These are phyloP conservation scores for Cancer borealis DNA, from an alignment of 2,888 invertebrate species.

Conservation along the genomic window DNA sequence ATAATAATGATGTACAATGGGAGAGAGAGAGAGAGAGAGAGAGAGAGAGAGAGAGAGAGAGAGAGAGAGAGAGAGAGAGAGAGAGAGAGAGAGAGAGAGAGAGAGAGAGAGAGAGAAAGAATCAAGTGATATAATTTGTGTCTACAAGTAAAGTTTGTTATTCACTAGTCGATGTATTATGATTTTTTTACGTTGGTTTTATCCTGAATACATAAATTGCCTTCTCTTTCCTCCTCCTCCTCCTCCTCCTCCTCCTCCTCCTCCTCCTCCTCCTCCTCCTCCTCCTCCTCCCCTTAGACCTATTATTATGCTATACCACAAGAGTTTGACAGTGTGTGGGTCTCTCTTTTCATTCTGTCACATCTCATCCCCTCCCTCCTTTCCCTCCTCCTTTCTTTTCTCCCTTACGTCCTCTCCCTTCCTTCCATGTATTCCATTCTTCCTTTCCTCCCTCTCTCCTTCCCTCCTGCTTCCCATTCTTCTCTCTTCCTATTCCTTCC, in stretches of 20 bases:
- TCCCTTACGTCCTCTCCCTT: background rate
- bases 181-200: background rate
- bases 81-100: conserved; percentile 40
- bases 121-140: background rate
- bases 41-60: conserved; percentile 39
- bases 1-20: background rate
- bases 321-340: background rate
- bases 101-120: conserved; percentile 18
- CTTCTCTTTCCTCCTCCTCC: background rate
- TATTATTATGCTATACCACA: background rate
- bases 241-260: too few species aligned
- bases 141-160: background rate
- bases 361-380: background rate
- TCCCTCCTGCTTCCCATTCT: background rate
- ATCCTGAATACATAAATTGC: background rate
- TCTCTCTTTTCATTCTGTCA: background rate
- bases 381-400: background rate
- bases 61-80: conserved; percentile 44
- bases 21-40: conserved; percentile 30
- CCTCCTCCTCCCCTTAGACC: background rate
- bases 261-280: background rate
- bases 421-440: background rate
- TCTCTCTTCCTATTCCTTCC: background rate
- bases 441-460: background rate
- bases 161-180: background rate